Evolutionary conservation across 2,888 invertebrate genomes (phyloP).

Genomic region (Listrodromus nycthemerus): DNA sequence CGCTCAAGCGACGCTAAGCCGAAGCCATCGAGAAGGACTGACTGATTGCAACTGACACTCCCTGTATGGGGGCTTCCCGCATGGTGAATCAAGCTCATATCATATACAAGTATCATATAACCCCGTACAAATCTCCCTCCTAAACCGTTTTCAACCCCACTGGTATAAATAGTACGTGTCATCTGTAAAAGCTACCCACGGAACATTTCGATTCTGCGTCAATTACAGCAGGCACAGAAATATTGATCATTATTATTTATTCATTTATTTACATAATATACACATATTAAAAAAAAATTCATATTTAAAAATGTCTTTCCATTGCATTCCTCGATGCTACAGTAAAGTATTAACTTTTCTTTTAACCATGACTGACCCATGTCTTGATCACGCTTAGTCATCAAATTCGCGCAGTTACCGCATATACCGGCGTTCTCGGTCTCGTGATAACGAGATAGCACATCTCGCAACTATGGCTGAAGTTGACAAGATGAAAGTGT

Average conservation of each 20-base stretch:
- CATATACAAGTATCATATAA: constrained; percentile 47
- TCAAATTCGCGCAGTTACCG: neutral
- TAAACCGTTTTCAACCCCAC: neutral
- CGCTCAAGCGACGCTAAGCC: constrained; percentile 66
- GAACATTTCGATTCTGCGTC: neutral
- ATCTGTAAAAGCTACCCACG: neutral
- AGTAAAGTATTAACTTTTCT: too few species aligned
- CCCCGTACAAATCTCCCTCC: constrained; percentile 25
- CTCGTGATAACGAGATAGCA: constrained; percentile 49
- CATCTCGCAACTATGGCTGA: constrained; percentile 40
- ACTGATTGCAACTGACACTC: constrained; percentile 72
- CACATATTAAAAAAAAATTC: too few species aligned
- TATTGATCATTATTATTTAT: neutral
- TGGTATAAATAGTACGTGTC: neutral
- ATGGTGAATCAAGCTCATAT: constrained; percentile 38
- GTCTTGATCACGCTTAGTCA: constrained; percentile 25
- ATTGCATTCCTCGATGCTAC: too few species aligned
- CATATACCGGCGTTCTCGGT: constrained; percentile 1
- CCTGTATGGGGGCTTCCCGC: constrained; percentile 64
- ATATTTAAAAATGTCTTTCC: too few species aligned
- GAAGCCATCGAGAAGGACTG: constrained; percentile 70
- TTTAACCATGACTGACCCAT: neutral
- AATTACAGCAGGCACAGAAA: neutral
- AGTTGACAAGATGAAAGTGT: constrained; percentile 42
- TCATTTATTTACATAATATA: too few species aligned